Evolutionary conservation across 1,140 invertebrate species (phyloP), one percentile per base, ranked within the genome.

Genomic region (Harlomillsia oculata): DNA sequence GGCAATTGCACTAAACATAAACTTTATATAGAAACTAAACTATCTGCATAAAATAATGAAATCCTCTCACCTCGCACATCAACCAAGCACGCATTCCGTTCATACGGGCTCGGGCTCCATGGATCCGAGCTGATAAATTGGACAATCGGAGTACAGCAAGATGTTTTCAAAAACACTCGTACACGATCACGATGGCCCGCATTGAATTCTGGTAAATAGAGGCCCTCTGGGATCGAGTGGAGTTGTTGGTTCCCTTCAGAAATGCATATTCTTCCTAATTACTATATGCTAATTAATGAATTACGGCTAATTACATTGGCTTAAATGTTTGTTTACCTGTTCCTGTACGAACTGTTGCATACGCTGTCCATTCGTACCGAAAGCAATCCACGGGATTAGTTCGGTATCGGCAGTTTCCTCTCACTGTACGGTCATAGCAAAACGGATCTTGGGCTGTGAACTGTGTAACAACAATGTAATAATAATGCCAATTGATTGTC

Each of bases 331-430:
- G n/a, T 18, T 20, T 41, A 53, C 51, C 44, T 48, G 51, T 45
- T 36, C 18, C 23, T 4, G 32, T 53, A n/a, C 54, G 21, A 21
- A 63, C 36, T 5, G 53, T 63, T 14, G 61, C 53, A 43, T 63
- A 56, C 5, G 61, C 61, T 0, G 56, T 63, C 61, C 61, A 63
- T 28, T 63, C 61, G n/a, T 56, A 52, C 2, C 34, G 32, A 30
- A 57, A 56, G 23, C 61, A 63, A 2, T 63, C 60, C 5, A 30
- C 44, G 13, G 61, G 61, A 29, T 58, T 48, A n/a, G 53, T 53
- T 5, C 61, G 39, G 16, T 63, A 63, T 8, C 56, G 32, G 34
- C 61, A 63, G 18, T 53, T 63, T 20, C 61, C 61, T 23, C 21
- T 51, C 0, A 63, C 61, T 39, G 59, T 41, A 18, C 56, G 29